Evolutionary conservation across 2,113 vertebrate species (phyloP), one percentile per base, ranked within the genome.

Genomic region (Odontophorus gujanensis): DNA sequence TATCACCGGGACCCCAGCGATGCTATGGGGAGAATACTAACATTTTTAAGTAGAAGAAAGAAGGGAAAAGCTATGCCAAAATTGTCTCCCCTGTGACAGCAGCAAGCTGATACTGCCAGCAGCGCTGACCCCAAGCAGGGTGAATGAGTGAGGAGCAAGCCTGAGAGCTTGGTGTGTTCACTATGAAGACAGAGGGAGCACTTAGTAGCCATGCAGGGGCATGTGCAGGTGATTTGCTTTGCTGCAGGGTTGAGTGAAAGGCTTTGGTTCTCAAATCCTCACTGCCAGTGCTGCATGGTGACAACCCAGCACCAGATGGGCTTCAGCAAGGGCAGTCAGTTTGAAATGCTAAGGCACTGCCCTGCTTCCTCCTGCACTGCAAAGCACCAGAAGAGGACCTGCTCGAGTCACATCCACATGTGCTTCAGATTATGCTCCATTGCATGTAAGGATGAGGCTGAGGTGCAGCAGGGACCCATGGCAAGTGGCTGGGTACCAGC

Each of bases 161-260:
- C 30, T 38, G 30, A 28, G n/a, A 43, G 50, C 24, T 67, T 0
- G 1, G 22, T 11, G 14, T 20, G 0, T 43, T 86, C 0, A 0
- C 32, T 18, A 7, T 6, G 43, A 57, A 47, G 20, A 40, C 74
- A 61, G 50, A 71, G 69, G 36, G 85, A 26, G 20, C 0, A 0
- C 15, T 71, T 73, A 0, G 0, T 11, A 43, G 50, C 32, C 25
- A 36, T 53, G 69, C 1, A 0, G 12, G 17, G 87, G 61, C 63
- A 16, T 1, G 7, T 19, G 43, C 38, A 61, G 32, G 51, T 13
- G 30, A 22, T 32, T 9, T 7, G 2, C 34, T 87, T 62, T 1
- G 3, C 50, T 74, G 86, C 2, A 1, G 47, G 51, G 77, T 34
- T 77, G 76, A 81, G 61, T 2, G 13, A 84, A 25, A 34, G 26